These are phyloP conservation scores for Drosophila chauvacae DNA, from an alignment of 1,140 invertebrate species.

Conservation along the genomic window DNA sequence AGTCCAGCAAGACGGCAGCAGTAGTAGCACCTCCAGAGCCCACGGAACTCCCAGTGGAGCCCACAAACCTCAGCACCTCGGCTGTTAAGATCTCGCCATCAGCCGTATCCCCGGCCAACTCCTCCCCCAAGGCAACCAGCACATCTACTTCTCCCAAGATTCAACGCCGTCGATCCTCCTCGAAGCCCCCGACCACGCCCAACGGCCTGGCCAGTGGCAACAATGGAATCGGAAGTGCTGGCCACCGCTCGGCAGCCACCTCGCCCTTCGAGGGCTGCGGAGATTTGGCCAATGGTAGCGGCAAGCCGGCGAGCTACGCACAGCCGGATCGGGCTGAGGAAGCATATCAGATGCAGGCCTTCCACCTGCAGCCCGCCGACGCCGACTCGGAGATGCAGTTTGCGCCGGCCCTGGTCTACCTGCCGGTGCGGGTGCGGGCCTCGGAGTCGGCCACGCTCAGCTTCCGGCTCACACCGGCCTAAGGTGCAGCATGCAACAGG, in stretches of 20 bases:
- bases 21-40: constrained; percentile 5
- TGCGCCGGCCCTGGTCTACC: constrained; percentile 95
- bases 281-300: constrained; percentile 67
- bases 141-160: constrained; percentile 33
- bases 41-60: constrained; percentile 38
- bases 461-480: constrained; percentile 96
- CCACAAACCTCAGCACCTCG: constrained; percentile 64
- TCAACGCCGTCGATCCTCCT: constrained; percentile 21
- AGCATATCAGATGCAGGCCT: constrained; percentile 80
- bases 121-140: constrained; percentile 46
- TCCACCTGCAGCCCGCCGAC: constrained; percentile 75
- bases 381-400: constrained; percentile 85
- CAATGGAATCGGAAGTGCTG: constrained; percentile 12
- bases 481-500: constrained; percentile 69
- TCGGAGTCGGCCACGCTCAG: constrained; percentile 91
- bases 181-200: constrained; percentile 31
- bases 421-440: constrained; percentile 94
- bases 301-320: constrained; percentile 71
- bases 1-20: constrained; percentile 20
- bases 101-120: constrained; percentile 6
- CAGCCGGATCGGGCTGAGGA: constrained; percentile 64
- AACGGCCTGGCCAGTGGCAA: constrained; percentile 43
- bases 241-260: constrained; percentile 67
- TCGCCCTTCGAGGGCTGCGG: constrained; percentile 68
- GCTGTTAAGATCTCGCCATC: constrained; percentile 21